Conservation (phyloP, 2,797 vertebrate species). For the Heterohyrax brucei region DNA sequence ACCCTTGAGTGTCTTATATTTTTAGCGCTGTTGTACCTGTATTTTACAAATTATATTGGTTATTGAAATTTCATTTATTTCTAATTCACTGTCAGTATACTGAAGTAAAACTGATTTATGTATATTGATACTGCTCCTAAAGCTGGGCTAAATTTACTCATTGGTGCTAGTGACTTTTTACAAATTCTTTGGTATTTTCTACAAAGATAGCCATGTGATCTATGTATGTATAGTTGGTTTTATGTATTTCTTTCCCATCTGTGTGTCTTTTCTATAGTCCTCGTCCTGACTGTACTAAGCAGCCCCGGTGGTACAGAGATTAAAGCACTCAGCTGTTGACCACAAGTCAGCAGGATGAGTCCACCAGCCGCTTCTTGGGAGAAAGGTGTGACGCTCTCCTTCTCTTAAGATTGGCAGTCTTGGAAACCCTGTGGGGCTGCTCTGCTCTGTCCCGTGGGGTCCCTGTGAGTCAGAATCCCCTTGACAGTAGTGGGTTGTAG, state of each 20-base stretch:
- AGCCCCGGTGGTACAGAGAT: no score
- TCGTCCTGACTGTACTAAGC: no score
- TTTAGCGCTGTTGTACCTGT: not conserved
- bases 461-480: no score
- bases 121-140: not conserved
- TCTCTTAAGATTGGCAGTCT: no score
- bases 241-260: not conserved
- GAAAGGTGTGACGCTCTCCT: no score
- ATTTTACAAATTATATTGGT: conserved; percentile 6
- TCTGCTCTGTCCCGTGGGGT: no score
- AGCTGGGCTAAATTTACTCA: not conserved
- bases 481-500: not conserved
- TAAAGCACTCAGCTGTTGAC: no score
- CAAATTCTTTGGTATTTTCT: not conserved
- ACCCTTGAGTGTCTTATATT: not conserved
- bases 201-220: not conserved
- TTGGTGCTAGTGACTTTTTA: not conserved
- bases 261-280: no score
- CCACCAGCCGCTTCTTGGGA: no score
- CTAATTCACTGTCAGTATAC: not conserved
- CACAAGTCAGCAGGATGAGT: no score
- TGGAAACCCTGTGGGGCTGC: no score
- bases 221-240: not conserved
- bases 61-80: conserved; percentile 27
- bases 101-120: not conserved